These are phyloP conservation scores for Amiota mariae DNA, from an alignment of 2,888 invertebrate genomes.

Conservation along the genomic window DNA sequence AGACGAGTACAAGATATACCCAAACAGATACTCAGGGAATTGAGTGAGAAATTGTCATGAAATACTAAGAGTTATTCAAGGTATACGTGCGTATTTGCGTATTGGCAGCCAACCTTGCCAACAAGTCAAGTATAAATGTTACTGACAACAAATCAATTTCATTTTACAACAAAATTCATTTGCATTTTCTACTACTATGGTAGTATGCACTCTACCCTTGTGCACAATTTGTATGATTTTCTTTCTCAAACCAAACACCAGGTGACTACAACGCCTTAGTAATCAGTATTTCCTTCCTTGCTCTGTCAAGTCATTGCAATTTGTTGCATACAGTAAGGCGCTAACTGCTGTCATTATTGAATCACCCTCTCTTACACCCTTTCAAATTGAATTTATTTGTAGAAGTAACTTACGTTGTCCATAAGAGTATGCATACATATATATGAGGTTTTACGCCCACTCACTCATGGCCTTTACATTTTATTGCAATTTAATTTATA, in stretches of 20 bases:
- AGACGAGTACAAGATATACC: background rate
- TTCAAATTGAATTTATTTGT: background rate
- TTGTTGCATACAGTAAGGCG: constrained; percentile 20
- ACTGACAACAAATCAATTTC: constrained; percentile 61
- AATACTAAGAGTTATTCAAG: background rate
- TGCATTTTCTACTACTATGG: constrained; percentile 27
- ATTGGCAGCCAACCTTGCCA: background rate
- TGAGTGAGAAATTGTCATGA: background rate
- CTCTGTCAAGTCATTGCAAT: background rate
- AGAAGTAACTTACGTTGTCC: no score
- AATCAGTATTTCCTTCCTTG: background rate
- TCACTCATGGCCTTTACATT: background rate
- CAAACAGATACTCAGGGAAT: background rate
- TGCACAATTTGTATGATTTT: background rate
- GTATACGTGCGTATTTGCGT: background rate
- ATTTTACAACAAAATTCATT: constrained; percentile 55
- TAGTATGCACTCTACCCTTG: background rate
- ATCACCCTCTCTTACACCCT: background rate
- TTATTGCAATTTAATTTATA: constrained; percentile 22
- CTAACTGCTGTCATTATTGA: background rate
- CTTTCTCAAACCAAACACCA: no score
- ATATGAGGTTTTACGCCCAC: background rate
- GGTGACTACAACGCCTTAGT: no score
- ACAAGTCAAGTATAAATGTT: constrained; percentile 48
- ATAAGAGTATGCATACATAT: background rate